Base-by-base conservation (phyloP, 1,140 invertebrate species). In the Drosophila bipectinata region DNA sequence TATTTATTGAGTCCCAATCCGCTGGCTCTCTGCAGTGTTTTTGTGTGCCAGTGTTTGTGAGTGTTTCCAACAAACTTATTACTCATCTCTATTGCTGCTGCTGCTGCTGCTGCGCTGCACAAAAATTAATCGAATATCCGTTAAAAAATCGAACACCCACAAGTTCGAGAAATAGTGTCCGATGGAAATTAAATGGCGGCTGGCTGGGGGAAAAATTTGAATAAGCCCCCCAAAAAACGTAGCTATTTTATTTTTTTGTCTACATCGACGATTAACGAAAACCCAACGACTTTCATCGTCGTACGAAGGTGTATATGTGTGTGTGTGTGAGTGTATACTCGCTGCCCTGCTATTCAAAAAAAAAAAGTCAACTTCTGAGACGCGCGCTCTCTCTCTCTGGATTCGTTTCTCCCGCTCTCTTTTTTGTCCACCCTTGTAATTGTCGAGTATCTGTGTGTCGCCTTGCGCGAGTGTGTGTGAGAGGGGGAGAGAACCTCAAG, bases 221-320 rank as follows among this genome's bases (percentile, higher is more conserved):
- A 81, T 81, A 80, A 48, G 58, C 64, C 64, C 77, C 77, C 60
- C 32, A 63, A 73, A 76, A 61, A 78, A 77, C 79, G 71, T 89
- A 84, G 48, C 61, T 79, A 88, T 81, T 72, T 82, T 62, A 68
- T 54, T 79, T 83, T 80, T 90, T 90, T 90, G 81, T 90, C 87
- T 90, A 90, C 81, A 90, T 90, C 85, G 90, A 90, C 85, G 85
- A 90, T 90, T 90, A 85, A 84, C 87, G 81, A 90, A 90, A 90
- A 81, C 64, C 60, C 84, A 83, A 88, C 84, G 84, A 88, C 84
- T 88, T 88, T 89, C 84, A 88, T 88, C 79, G 79, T 84, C 78
- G 76, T 71, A 30, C 41, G 48, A 41, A 37, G 55, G 55, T 75
- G 52, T 76, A 53, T 64, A 67, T 69, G 60, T 60, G 68, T 77